Base-by-base conservation (phyloP, 2,797 vertebrate species). In the Micropoecilia bifurca region DNA sequence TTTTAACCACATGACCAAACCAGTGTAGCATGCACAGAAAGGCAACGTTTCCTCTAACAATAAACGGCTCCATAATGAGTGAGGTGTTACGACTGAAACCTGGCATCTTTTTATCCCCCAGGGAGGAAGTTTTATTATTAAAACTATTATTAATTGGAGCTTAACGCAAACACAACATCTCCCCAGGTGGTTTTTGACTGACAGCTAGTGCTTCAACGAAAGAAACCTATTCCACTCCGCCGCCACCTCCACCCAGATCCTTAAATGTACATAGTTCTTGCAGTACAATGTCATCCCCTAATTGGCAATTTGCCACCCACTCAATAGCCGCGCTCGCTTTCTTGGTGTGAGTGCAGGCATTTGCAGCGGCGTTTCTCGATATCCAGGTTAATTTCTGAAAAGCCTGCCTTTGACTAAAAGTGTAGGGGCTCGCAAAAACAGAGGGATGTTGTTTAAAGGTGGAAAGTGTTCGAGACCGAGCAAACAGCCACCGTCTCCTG, bases 281-380 rank as follows among this genome's bases (percentile, higher is more conserved):
- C 80, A 84, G 75, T 87, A 85, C 85, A 91, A 90, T 87, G 84
- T 85, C 90, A 84, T 76, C 63, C 73, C 85, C 83, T 95, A 94
- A 95, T 94, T 95, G 92, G 86, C 92, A 94, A 95, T 95, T 94
- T 94, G 93, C 81, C 85, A 77, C 79, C 73, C 30, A 68, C 88
- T 93, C 91, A 91, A 90, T 89, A 82, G 89, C 76, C 82, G 39
- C 69, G 72, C 83, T 87, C 79, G 78, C 79, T 74, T 86, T 89
- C 78, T 80, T 87, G 22, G 71, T 88, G 89, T 92, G 86, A 82
- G 81, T 9, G 30, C 41, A 72, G 41, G 78, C 86, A 87, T 91
- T 88, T 85, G 84, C 80, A 76, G 33, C 74, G n/a, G 47, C 80
- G 71, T 91, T 93, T 90, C 85, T 90, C 83, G 83, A 85, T 84